Evolutionary conservation across 2,888 invertebrate genomes (phyloP), one percentile per base, ranked within the genome.

Genomic region (Sturmia bella): DNA sequence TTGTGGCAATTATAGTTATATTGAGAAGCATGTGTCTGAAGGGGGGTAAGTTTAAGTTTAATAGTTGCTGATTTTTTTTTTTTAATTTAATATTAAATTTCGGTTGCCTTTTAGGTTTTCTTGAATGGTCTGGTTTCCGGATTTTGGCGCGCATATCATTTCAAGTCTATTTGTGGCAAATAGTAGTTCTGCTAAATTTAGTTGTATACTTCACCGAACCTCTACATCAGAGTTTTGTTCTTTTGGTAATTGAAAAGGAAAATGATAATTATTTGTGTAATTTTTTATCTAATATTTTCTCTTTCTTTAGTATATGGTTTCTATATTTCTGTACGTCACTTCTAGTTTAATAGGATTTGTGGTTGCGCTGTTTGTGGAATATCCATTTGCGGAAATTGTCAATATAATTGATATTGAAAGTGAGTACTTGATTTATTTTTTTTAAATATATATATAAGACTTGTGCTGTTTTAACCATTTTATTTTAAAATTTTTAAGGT

Each of bases 121-220:
- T 70, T 19, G 27, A 45, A 48, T 9, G 2, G 1, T 0, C 41
- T 0, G 6, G 3, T 1, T 78, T 78, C 1, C 70, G 77, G 6
- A 5, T 72, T 1, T 17, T 72, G 11, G 9, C 77, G 1, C 70
- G 70, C 3, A 39, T 78, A 56, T 78, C 77, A 2, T 78, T 70
- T 21, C 77, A 78, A 64, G 41, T 78, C 2, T 78, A 78, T 70
- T 57, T 78, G 41, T 78, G 70, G 56, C 63, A 78, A 32, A 12
- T 72, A 15, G 3, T 39, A 15, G 13, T 78, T 11, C 5, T 63
- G 6, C 1, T 12, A 5, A 9, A 43, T 54, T 1, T 39, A 1
- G n/a, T 50, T 0, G 12, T 9, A 7, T 27, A 9, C 21, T 13
- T 11, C 1, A 43, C 21, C 19, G 17, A 63, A 17, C 70, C 63